Evolutionary conservation across 1,140 invertebrate genomes (phyloP), one percentile per base, ranked within the genome.

Genomic region (Amyelois transitella): DNA sequence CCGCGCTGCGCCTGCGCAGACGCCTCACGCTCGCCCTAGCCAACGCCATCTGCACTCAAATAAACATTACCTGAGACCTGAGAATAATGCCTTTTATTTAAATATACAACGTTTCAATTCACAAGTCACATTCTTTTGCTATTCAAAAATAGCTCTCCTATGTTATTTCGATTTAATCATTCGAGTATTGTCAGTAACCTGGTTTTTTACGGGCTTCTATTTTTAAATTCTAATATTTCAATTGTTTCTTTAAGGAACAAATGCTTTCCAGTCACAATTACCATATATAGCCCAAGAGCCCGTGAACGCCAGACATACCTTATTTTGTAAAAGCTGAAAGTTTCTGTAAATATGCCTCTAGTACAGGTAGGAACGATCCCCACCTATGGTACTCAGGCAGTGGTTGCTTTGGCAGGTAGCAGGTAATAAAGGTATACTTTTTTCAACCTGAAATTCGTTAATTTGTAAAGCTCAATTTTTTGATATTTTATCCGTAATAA

Each of bases 1-100:
- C 75, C 0, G 85, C 81, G n/a, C 60, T 77, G 54, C 76, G 70
- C 18, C 60, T 88, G 49, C 61, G 66, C 4, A 55, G 61, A 24
- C 64, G 56, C 4, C 69, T 87, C 21, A 69, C 62, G 55, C 59
- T 60, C 21, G 80, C 78, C 3, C 64, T 84, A 24, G 57, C 62
- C 4, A n/a, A 49, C 19, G 62, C 67, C 21, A 43, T 77, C 20
- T 84, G 83, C 63, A 62, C 56, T 14, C 44, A 53, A 81, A 75
- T 76, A 77, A 81, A 86, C 21, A 61, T 24, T 63, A 56, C 59
- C 25, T 72, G 49, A 75, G 19, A 53, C 8, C 22, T 5, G 22
- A 32, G 25, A 38, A 38, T 25, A 43, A 32, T 21, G 22, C 22
- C 55, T 69, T 66, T 63, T 43, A 63, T 67, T 63, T 52, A 38